Conservation (phyloP, 2,113 vertebrate genomes). For the Gulo gulo region DNA sequence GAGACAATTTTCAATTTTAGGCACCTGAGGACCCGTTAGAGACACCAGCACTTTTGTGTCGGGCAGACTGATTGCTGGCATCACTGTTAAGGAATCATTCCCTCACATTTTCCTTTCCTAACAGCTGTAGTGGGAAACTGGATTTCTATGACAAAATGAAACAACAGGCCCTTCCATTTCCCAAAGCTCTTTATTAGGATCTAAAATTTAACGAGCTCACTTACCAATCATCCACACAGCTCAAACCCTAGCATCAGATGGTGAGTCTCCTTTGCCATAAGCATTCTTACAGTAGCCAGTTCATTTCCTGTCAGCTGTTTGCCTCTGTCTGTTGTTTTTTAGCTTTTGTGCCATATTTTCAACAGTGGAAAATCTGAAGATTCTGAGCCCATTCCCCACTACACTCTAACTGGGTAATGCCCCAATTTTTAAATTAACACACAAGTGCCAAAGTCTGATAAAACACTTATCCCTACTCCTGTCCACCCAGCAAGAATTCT, state of each 20-base stretch:
- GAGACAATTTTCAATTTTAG: not conserved
- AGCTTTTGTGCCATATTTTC: not conserved
- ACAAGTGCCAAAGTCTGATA: not conserved
- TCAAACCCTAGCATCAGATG: not conserved
- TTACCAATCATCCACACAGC: too few relatives aligned
- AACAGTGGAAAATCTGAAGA: not conserved
- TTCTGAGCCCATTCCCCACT: not conserved
- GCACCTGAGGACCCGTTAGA: rapidly evolving
- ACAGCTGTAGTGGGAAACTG: not conserved
- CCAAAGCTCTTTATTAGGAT: not conserved
- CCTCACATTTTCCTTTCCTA: not conserved
- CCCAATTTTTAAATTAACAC: not conserved
- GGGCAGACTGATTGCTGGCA: not conserved
- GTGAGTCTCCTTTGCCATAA: not conserved
- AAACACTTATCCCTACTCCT: not conserved
- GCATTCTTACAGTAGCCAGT: not conserved
- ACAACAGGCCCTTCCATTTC: not conserved
- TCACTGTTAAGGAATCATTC: not conserved
- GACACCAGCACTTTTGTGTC: rapidly evolving
- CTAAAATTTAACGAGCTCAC: not conserved
- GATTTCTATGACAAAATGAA: not conserved
- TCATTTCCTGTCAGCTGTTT: not conserved
- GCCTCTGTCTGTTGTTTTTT: not conserved
- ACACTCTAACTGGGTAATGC: not conserved
- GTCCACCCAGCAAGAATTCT: not conserved